These are phyloP conservation scores for Pentamera pediparva DNA, from an alignment of 53 echinoderm and acorn worm genomes.

Conservation along the genomic window DNA sequence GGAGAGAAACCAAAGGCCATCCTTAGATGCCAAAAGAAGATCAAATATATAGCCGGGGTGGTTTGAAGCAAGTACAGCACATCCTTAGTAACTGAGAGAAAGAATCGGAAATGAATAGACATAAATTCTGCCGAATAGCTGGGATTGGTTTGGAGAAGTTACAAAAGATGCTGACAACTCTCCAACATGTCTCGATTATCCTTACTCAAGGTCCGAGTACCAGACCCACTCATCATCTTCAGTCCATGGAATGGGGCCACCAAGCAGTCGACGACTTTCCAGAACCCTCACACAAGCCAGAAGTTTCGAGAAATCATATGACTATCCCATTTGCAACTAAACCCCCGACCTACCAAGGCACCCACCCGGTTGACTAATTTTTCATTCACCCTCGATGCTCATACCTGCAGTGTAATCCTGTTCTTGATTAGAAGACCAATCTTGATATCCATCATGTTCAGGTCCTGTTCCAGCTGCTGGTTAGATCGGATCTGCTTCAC, in stretches of 20 bases:
- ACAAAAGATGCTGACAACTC: conserved; percentile 91
- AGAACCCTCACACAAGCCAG: too few relatives aligned
- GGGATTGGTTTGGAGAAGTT: conserved; percentile 93
- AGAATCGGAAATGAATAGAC: too few relatives aligned
- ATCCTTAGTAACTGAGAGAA: too few relatives aligned
- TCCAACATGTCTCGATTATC: conserved; percentile 97
- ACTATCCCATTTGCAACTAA: too few relatives aligned
- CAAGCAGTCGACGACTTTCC: too few relatives aligned
- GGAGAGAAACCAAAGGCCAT: too few relatives aligned
- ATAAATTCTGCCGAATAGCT: conserved; percentile 95
- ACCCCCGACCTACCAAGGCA: too few relatives aligned
- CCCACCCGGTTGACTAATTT: too few relatives aligned
- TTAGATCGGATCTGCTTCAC: conserved; percentile 96
- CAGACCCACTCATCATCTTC: conserved; percentile 53
- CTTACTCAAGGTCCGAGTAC: conserved; percentile 79
- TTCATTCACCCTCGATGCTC: too few relatives aligned
- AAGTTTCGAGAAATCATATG: too few relatives aligned
- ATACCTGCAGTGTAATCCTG: conserved; percentile 96
- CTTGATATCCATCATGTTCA: conserved; percentile 94
- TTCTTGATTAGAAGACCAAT: conserved; percentile 95
- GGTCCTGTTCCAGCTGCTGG: conserved; percentile 87
- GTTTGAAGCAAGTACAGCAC: too few relatives aligned
- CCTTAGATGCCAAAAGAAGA: neutral
- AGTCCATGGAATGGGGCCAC: too few relatives aligned
- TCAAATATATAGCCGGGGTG: neutral